phyloP scores from a whole-genome alignment of 2,797 vertebrate species.

The Bradypodion ventrale region DNA sequence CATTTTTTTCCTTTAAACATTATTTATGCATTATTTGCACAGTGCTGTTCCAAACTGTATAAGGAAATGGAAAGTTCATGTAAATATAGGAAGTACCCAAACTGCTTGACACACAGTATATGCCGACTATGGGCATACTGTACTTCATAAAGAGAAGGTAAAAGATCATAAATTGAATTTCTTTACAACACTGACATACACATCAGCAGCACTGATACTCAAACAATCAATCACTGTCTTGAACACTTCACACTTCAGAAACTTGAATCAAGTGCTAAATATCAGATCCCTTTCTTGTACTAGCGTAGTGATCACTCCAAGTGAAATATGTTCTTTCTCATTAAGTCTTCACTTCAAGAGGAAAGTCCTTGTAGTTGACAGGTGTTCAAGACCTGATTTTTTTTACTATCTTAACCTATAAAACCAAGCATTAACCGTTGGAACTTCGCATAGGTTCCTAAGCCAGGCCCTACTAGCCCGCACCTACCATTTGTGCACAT shows the following conservation, averaged over 20 bases:
- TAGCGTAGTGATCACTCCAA: background rate
- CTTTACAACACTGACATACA: constrained; percentile 7
- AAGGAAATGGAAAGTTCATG: background rate
- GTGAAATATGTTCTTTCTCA: background rate
- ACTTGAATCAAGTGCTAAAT: background rate
- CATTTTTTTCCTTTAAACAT: background rate
- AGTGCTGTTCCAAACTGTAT: background rate
- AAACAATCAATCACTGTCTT: background rate
- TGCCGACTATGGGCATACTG: background rate
- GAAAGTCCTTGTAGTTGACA: constrained; percentile 54
- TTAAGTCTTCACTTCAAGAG: constrained; percentile 3
- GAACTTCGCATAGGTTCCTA: no score
- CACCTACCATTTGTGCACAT: no score
- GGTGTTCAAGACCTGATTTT: constrained; percentile 20
- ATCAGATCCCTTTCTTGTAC: background rate
- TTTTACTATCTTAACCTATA: no score
- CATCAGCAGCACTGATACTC: background rate
- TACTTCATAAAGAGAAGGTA: background rate
- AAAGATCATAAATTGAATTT: background rate
- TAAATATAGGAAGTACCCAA: background rate
- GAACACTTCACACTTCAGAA: background rate
- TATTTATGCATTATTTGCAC: background rate
- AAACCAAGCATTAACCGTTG: no score
- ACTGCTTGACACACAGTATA: background rate
- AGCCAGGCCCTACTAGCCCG: no score